phyloP scores from a whole-genome alignment of 2,888 invertebrate species.

The Apodemia hepburni region DNA sequence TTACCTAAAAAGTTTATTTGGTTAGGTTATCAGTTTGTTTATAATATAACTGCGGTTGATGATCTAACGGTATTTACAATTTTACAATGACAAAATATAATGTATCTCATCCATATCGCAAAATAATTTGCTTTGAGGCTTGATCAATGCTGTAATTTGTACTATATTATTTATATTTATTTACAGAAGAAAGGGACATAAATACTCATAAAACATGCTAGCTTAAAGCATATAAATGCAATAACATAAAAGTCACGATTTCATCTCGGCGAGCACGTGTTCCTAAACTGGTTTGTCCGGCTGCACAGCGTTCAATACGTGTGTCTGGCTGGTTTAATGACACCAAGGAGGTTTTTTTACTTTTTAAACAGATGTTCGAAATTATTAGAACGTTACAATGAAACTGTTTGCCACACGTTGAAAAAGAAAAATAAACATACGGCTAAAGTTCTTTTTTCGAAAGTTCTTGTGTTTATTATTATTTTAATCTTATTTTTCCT shows the following conservation, averaged over 20 bases:
- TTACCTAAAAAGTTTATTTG: too few species aligned
- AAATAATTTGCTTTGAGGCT: too few species aligned
- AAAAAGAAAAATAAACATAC: background rate
- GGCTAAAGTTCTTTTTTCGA: background rate
- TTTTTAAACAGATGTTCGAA: constrained; percentile 14
- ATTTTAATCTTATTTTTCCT: background rate
- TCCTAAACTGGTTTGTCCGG: constrained; percentile 23
- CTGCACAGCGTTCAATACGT: constrained; percentile 13
- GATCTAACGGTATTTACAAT: too few species aligned
- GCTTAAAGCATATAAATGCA: constrained; percentile 30
- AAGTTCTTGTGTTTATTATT: background rate
- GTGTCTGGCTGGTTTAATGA: constrained; percentile 14
- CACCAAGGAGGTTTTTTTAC: background rate
- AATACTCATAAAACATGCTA: background rate
- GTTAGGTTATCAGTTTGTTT: too few species aligned
- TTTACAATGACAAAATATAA: too few species aligned
- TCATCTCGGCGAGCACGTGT: constrained; percentile 50
- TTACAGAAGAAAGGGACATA: background rate
- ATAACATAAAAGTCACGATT: constrained; percentile 55
- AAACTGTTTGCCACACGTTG: background rate
- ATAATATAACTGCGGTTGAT: too few species aligned
- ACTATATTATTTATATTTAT: too few species aligned
- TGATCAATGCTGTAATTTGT: too few species aligned
- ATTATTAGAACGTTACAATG: background rate
- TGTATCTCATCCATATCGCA: too few species aligned